These are phyloP conservation scores for Drosophila pseudoananassae DNA, from an alignment of 1,140 invertebrate genomes.

Conservation along the genomic window DNA sequence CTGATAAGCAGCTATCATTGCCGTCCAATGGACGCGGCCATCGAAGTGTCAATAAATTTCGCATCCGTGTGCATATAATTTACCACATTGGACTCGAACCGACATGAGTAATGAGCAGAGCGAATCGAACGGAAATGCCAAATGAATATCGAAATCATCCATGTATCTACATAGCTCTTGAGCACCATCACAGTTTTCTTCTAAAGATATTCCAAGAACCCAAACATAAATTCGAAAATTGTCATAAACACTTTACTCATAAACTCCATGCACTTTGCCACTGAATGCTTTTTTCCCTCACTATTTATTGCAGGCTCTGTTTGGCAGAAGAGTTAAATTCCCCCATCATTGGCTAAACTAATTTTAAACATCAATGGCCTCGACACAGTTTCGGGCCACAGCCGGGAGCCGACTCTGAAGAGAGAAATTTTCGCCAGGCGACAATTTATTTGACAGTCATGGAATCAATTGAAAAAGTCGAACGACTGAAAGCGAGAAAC, in stretches of 20 bases:
- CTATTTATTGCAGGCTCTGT: background rate
- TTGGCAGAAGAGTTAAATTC: slow-evolving; percentile 1
- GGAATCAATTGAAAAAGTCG: slow-evolving; percentile 72
- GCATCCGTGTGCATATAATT: slow-evolving; percentile 45
- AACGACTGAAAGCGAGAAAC: slow-evolving; percentile 44
- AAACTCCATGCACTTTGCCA: background rate
- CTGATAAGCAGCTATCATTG: slow-evolving; percentile 30
- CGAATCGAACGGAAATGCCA: slow-evolving; percentile 30
- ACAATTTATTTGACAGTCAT: slow-evolving; percentile 57
- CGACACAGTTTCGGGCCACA: slow-evolving; percentile 48
- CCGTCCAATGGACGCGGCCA: slow-evolving; percentile 15
- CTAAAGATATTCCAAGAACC: too few species aligned
- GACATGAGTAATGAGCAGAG: slow-evolving; percentile 37
- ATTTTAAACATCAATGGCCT: slow-evolving; percentile 57
- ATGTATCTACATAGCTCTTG: too few species aligned
- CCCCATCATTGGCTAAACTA: slow-evolving; percentile 15
- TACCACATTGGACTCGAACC: slow-evolving; percentile 41
- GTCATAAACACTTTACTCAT: background rate
- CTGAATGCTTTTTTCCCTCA: background rate
- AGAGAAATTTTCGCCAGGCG: slow-evolving; percentile 19
- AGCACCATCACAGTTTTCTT: too few species aligned
- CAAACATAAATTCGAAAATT: background rate
- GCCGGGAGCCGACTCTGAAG: background rate
- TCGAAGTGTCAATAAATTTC: slow-evolving; percentile 39
- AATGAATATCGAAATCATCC: slow-evolving; percentile 17